phyloP scores from a whole-genome alignment of 1,140 invertebrate genomes.

The Diprion similis region DNA sequence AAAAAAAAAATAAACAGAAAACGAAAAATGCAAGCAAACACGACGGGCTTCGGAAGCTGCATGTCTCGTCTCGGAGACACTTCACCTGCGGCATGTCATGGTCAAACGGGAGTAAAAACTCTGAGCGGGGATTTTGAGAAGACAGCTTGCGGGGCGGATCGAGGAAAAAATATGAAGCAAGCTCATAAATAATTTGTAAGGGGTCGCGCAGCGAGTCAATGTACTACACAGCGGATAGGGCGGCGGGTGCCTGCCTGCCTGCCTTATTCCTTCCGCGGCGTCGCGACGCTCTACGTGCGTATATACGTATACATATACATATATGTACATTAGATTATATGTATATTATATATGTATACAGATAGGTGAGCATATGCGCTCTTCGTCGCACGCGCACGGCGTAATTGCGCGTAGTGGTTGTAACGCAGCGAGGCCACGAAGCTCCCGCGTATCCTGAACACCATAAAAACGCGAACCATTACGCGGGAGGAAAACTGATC shows the following conservation, averaged over 20 bases:
- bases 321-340: too few relatives aligned
- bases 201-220: slow-evolving; percentile 31
- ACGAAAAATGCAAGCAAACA: too few relatives aligned
- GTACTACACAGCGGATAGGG: not conserved
- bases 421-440: not conserved
- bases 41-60: too few relatives aligned
- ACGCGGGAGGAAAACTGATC: too few relatives aligned
- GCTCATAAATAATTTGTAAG: slow-evolving; percentile 58
- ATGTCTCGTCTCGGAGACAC: too few relatives aligned
- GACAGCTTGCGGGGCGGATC: slow-evolving; percentile 5
- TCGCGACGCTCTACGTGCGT: slow-evolving; percentile 52
- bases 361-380: too few relatives aligned
- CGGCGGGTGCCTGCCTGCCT: slow-evolving; percentile 22
- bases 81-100: too few relatives aligned
- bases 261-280: slow-evolving; percentile 29
- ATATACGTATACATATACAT: too few relatives aligned
- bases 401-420: not conserved
- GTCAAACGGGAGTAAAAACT: too few relatives aligned
- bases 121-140: too few relatives aligned
- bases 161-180: slow-evolving; percentile 50
- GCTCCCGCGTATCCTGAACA: not conserved
- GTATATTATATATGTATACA: too few relatives aligned
- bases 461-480: not conserved
- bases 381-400: not conserved
- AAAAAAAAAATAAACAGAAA: too few relatives aligned